These are phyloP conservation scores for Thymelicus sylvestris DNA, from an alignment of 2,888 invertebrate genomes.

Conservation along the genomic window DNA sequence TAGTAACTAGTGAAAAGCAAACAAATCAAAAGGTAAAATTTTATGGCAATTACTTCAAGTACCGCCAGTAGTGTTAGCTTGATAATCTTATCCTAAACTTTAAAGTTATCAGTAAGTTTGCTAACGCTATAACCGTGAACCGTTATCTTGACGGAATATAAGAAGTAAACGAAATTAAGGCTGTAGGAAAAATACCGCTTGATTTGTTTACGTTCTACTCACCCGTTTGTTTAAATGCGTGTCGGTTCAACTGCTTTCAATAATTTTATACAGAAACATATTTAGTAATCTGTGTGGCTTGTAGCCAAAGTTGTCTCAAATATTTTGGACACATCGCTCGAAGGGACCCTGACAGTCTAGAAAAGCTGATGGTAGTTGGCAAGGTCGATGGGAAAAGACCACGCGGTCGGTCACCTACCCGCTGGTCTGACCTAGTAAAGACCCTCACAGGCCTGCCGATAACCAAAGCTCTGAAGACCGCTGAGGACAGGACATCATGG, in stretches of 20 bases:
- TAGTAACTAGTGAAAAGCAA: not conserved
- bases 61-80: not conserved
- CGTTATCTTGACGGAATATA: constrained; percentile 25
- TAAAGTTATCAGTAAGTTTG: constrained; percentile 21
- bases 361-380: too few species aligned
- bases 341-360: too few species aligned
- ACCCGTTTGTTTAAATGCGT: not conserved
- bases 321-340: too few species aligned
- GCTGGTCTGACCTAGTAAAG: too few species aligned
- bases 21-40: constrained; percentile 36
- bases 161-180: constrained; percentile 31
- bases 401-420: too few species aligned
- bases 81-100: constrained; percentile 18
- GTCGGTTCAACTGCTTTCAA: not conserved
- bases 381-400: too few species aligned
- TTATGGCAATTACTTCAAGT: constrained; percentile 11
- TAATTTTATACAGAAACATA: not conserved
- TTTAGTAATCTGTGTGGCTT: too few species aligned
- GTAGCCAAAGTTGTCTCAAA: too few species aligned
- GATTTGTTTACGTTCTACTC: constrained; percentile 11
- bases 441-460: too few species aligned
- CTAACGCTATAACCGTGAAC: constrained; percentile 11
- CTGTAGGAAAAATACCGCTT: constrained; percentile 45
- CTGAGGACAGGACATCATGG: too few species aligned
- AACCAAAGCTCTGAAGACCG: too few species aligned